phyloP scores from a whole-genome alignment of 1,140 invertebrate genomes.

The Drosophila punjabiensis region DNA sequence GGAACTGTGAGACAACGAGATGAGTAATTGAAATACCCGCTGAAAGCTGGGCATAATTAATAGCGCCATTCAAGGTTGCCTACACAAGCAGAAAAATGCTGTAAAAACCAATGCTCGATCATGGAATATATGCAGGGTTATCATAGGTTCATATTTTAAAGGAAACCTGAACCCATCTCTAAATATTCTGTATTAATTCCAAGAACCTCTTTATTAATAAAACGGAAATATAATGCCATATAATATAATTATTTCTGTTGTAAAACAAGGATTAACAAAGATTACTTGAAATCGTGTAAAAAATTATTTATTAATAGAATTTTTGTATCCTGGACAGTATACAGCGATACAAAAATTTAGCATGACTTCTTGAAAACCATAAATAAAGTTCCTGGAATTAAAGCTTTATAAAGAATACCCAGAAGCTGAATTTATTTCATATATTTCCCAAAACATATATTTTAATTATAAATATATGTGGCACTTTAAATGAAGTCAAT shows the following conservation, averaged over 20 bases:
- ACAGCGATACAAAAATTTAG: too few relatives aligned
- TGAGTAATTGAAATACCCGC: slow-evolving; percentile 53
- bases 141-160: too few relatives aligned
- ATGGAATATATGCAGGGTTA: too few relatives aligned
- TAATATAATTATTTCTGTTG: too few relatives aligned
- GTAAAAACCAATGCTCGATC: not conserved
- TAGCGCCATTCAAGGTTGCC: slow-evolving; percentile 41
- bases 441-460: not conserved
- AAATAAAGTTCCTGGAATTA: not conserved
- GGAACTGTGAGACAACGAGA: slow-evolving; percentile 9
- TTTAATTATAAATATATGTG: not conserved
- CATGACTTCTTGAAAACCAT: not conserved
- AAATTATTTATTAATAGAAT: too few relatives aligned
- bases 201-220: not conserved
- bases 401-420: not conserved
- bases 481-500: not conserved
- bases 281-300: not conserved
- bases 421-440: not conserved
- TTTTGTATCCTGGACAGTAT: not conserved
- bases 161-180: not conserved
- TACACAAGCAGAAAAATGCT: slow-evolving; percentile 13
- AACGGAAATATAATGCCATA: too few relatives aligned
- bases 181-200: too few relatives aligned
- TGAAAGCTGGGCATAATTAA: slow-evolving; percentile 56
- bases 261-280: not conserved